Percentiles rank a stretch among this genome's conserved stretches.
Evolutionary conservation across 2,888 invertebrate species (phyloP).

Genomic region (Pachliopta kotzebuea): DNA sequence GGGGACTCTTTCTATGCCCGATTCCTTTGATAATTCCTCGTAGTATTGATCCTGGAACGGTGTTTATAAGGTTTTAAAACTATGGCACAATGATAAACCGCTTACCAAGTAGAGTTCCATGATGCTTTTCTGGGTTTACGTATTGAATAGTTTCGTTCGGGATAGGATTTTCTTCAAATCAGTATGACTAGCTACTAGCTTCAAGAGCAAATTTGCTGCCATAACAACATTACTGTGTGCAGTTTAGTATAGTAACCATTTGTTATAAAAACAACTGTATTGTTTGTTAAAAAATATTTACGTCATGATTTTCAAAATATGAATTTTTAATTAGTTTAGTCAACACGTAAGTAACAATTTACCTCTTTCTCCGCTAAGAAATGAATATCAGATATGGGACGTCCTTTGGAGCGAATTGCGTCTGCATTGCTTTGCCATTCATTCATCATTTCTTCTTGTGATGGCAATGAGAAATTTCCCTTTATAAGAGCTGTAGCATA

Average conservation of each 20-base stretch:
- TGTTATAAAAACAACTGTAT: no score
- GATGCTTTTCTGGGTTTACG: no score
- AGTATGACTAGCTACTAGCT: no score
- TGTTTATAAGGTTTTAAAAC: neutral
- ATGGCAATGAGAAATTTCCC: slow-evolving; percentile 64
- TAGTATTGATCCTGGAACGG: slow-evolving; percentile 65
- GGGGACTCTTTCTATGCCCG: slow-evolving; percentile 66
- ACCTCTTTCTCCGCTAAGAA: slow-evolving; percentile 64
- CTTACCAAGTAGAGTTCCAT: no score
- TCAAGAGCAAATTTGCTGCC: no score
- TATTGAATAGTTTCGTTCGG: no score
- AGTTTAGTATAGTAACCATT: no score
- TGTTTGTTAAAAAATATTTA: neutral
- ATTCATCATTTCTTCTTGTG: slow-evolving; percentile 60
- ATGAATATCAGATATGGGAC: slow-evolving; percentile 57
- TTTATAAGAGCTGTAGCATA: slow-evolving; percentile 61
- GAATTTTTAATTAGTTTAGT: neutral
- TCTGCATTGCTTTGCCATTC: slow-evolving; percentile 60
- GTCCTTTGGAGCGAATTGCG: slow-evolving; percentile 45
- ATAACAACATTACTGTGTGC: no score
- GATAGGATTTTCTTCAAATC: no score
- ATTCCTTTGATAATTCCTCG: slow-evolving; percentile 55
- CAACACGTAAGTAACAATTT: slow-evolving; percentile 8
- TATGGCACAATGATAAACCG: no score
- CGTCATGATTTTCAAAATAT: neutral